Evolutionary conservation across 1,140 invertebrate genomes (phyloP).

Genomic region (Cydia amplana): DNA sequence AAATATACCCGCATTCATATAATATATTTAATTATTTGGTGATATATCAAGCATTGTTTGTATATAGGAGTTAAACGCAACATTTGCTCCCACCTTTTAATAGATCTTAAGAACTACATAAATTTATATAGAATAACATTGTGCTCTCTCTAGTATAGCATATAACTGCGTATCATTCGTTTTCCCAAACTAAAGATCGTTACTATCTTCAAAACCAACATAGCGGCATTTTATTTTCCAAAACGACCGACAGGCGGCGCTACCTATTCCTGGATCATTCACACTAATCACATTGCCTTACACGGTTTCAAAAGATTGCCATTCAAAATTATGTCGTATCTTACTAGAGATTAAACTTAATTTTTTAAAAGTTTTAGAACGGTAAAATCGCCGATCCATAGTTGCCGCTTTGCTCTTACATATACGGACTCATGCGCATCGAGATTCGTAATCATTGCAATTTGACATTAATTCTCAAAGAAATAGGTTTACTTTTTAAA

Average conservation of each 20-base stretch:
- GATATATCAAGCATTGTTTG: background rate
- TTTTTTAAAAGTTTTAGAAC: too few relatives aligned
- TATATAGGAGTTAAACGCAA: background rate
- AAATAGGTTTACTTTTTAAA: background rate
- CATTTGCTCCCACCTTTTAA: background rate
- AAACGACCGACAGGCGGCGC: background rate
- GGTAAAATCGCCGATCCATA: background rate
- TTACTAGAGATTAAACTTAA: background rate
- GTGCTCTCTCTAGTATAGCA: background rate
- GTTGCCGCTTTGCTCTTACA: slow-evolving; percentile 1
- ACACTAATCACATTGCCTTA: slow-evolving; percentile 4
- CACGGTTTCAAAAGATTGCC: background rate
- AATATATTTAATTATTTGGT: background rate
- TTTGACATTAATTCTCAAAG: background rate
- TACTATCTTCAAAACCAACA: background rate
- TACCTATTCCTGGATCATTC: slow-evolving; percentile 18
- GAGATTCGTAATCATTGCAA: background rate
- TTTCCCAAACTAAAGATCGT: background rate
- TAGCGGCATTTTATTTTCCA: background rate
- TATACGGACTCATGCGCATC: slow-evolving; percentile 19
- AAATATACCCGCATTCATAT: background rate
- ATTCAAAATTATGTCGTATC: background rate
- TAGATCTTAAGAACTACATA: background rate
- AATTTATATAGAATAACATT: background rate
- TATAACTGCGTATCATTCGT: background rate